These are phyloP conservation scores for Drosophila mimica DNA, from an alignment of 2,888 invertebrate genomes.

Conservation along the genomic window DNA sequence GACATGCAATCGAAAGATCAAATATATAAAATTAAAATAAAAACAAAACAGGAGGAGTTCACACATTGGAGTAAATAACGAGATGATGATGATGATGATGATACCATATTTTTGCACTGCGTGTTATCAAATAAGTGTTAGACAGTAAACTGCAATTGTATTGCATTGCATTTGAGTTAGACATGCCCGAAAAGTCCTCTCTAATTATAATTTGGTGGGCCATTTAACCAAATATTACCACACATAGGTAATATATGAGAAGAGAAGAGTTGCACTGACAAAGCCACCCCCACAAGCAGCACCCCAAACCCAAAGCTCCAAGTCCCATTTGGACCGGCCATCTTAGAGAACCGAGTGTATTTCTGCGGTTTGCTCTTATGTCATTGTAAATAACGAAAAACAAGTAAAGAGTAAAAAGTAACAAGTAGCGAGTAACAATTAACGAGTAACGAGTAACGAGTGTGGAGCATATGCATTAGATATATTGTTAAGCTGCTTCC, in stretches of 20 bases:
- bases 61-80: constrained; percentile 26
- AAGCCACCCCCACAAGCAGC: constrained; percentile 25
- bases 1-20: constrained; percentile 3
- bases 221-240: constrained; percentile 25
- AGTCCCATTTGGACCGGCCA: constrained; percentile 14
- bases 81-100: constrained; percentile 27
- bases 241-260: constrained; percentile 4
- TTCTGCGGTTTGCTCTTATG: constrained; percentile 26
- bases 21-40: constrained; percentile 12
- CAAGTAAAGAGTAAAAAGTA: constrained; percentile 19
- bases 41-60: constrained; percentile 5
- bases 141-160: constrained; percentile 64
- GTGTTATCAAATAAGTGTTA: constrained; percentile 78
- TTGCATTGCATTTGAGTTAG: constrained; percentile 46
- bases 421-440: constrained; percentile 21
- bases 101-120: constrained; percentile 75
- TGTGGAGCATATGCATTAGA: constrained; percentile 16
- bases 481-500: constrained; percentile 27
- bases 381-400: constrained; percentile 55
- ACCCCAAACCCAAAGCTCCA: background rate
- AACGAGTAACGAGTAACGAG: constrained; percentile 11
- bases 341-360: constrained; percentile 10
- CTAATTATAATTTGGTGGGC: constrained; percentile 14
- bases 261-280: constrained; percentile 29
- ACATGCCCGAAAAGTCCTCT: constrained; percentile 17